These are phyloP conservation scores for Mionectes macconnelli DNA, from an alignment of 2,113 vertebrate species.

Conservation along the genomic window DNA sequence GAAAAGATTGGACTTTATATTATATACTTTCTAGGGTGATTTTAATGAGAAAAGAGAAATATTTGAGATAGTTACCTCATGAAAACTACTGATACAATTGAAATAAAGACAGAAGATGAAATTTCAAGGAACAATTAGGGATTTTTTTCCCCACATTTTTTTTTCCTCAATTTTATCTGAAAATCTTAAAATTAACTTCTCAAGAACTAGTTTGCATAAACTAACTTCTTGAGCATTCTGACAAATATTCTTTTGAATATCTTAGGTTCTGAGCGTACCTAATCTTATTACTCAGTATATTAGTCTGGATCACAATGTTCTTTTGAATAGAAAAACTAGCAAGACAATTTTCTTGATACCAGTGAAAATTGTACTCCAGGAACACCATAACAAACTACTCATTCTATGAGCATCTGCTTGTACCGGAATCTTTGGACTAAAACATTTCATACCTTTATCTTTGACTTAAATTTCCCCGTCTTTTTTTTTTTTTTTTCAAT, in stretches of 20 bases:
- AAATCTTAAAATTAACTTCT: background rate
- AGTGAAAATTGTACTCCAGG: background rate
- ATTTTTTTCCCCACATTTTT: rapidly evolving
- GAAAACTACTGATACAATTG: background rate
- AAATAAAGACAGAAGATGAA: background rate
- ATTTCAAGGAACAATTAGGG: background rate
- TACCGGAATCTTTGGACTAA: background rate
- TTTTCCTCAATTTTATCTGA: background rate
- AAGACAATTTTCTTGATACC: background rate
- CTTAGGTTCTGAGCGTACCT: background rate
- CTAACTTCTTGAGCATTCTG: background rate
- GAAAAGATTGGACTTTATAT: background rate
- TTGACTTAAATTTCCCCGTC: background rate
- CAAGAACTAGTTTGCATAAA: background rate
- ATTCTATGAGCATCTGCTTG: background rate
- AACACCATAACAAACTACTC: background rate
- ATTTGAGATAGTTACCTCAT: background rate
- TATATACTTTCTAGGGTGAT: background rate
- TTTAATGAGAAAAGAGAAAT: background rate
- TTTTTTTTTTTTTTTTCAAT: background rate
- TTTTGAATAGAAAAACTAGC: background rate
- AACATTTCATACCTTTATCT: background rate
- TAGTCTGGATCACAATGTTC: background rate
- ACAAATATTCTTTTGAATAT: background rate
- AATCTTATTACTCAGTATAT: background rate